These are phyloP conservation scores for Tupaia chinensis DNA, from an alignment of 2,113 vertebrate genomes.

Conservation along the genomic window DNA sequence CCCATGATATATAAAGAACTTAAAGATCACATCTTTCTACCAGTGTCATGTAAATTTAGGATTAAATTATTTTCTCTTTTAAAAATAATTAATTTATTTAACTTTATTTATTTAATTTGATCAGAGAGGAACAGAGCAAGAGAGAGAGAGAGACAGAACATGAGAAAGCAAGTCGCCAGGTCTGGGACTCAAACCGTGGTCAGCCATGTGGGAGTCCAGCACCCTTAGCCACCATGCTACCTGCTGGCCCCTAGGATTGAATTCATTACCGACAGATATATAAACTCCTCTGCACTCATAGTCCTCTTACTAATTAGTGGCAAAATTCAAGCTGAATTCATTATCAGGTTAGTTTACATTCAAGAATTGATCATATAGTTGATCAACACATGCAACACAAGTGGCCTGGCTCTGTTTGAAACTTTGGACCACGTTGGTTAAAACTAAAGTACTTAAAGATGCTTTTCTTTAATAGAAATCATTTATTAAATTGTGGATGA, in stretches of 20 bases:
- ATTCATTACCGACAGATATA: too few species aligned
- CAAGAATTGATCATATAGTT: neutral
- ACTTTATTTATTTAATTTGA: too few species aligned
- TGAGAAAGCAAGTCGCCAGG: too few species aligned
- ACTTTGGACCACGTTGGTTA: neutral
- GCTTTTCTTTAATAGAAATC: neutral
- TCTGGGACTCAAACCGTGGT: too few species aligned
- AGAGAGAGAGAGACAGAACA: neutral
- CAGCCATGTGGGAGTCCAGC: too few species aligned
- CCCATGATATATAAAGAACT: neutral
- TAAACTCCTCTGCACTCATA: neutral
- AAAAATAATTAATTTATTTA: too few species aligned
- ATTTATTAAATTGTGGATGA: neutral
- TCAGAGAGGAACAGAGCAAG: too few species aligned
- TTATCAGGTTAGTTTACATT: slow-evolving; percentile 18
- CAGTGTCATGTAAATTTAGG: neutral
- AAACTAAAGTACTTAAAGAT: neutral
- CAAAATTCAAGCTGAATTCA: slow-evolving; percentile 3
- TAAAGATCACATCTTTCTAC: neutral
- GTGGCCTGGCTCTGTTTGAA: neutral
- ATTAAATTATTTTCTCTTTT: neutral
- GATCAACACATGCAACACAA: neutral
- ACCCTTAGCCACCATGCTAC: too few species aligned
- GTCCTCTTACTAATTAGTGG: neutral
- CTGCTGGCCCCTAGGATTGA: too few species aligned